Evolutionary conservation across 2,888 invertebrate genomes (phyloP).

Genomic region (Bhutanitis thaidina): DNA sequence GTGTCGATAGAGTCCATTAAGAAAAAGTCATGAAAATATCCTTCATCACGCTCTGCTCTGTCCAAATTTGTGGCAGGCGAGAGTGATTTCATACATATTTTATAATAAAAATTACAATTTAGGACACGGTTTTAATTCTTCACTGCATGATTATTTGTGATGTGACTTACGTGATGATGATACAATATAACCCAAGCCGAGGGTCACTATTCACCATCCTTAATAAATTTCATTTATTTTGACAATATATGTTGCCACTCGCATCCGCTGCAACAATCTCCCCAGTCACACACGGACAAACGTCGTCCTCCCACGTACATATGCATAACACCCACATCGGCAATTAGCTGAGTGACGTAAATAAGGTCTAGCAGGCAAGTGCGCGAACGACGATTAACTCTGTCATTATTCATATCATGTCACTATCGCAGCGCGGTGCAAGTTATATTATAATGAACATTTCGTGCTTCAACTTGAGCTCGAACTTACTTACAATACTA

Average conservation of each 20-base stretch:
- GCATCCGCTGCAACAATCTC: conserved; percentile 12
- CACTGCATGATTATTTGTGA: too few relatives aligned
- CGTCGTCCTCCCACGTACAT: conserved; percentile 40
- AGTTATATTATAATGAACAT: conserved; percentile 14
- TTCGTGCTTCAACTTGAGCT: conserved; percentile 9
- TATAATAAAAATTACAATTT: too few relatives aligned
- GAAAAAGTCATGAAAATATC: too few relatives aligned
- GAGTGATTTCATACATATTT: too few relatives aligned
- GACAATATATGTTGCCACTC: conserved; percentile 13
- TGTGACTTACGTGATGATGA: not conserved
- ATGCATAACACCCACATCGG: conserved; percentile 28
- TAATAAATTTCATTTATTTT: conserved; percentile 20
- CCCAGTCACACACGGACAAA: conserved; percentile 20
- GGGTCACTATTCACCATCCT: not conserved
- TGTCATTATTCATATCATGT: conserved; percentile 27
- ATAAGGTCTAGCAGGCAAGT: conserved; percentile 23
- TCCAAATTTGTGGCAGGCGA: too few relatives aligned
- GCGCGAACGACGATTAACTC: conserved; percentile 28
- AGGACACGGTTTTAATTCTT: too few relatives aligned
- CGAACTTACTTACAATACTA: conserved; percentile 12
- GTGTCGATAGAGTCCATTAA: too few relatives aligned
- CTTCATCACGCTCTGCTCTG: too few relatives aligned
- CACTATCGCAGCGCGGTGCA: conserved; percentile 15
- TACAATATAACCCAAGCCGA: not conserved
- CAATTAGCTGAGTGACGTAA: conserved; percentile 36